Conservation (phyloP, 2,888 invertebrate species). For the Agonum fuliginosum region DNA sequence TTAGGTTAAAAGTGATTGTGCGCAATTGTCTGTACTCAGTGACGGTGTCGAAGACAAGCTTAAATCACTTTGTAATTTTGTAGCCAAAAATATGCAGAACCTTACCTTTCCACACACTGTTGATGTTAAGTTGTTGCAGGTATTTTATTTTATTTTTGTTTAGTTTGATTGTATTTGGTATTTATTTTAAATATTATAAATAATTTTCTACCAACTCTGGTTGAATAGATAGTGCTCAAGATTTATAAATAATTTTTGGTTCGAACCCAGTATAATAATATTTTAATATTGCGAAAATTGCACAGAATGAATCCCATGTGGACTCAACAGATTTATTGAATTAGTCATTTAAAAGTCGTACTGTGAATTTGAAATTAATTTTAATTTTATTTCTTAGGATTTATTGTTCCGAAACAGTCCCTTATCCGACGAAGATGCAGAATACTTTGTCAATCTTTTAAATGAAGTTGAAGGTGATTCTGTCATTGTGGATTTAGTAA, state of each 20-base stretch:
- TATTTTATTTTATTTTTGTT: conserved; percentile 65
- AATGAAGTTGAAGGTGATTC: conserved; percentile 81
- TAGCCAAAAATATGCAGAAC: conserved; percentile 68
- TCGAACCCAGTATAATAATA: too few species aligned
- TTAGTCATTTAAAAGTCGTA: too few species aligned
- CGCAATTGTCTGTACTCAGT: conserved; percentile 74
- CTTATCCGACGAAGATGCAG: conserved; percentile 77
- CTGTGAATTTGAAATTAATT: too few species aligned
- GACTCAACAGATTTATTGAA: too few species aligned
- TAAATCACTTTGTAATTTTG: conserved; percentile 68
- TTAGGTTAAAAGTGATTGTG: conserved; percentile 82
- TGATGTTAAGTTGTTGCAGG: conserved; percentile 69
- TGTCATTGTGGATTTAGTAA: conserved; percentile 81
- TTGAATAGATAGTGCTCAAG: too few species aligned
- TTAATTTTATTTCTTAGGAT: conserved; percentile 72
- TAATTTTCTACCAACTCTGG: too few species aligned
- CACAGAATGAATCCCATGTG: too few species aligned
- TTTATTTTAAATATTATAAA: conserved; percentile 47
- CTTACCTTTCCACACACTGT: conserved; percentile 68
- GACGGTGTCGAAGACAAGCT: conserved; percentile 68
- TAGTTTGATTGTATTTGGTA: conserved; percentile 30
- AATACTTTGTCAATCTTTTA: conserved; percentile 79
- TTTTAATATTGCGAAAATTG: too few species aligned
- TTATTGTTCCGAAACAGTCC: conserved; percentile 75
- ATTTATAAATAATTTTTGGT: too few species aligned